Evolutionary conservation across 2,113 vertebrate genomes (phyloP).

Genomic region (Guaruba guarouba): DNA sequence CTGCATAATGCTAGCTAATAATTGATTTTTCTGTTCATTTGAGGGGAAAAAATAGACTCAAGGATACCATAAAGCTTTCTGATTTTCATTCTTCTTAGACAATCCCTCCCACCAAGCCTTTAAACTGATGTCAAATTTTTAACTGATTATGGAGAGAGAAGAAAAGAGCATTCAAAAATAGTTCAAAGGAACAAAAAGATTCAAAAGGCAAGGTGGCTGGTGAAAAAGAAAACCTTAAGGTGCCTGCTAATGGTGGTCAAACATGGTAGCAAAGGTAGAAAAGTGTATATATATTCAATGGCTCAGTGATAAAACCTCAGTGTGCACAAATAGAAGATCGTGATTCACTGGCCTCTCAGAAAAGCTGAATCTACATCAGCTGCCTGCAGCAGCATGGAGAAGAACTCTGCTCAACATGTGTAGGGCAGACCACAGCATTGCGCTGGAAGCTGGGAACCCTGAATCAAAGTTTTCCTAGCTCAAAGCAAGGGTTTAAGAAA

Average conservation of each 20-base stretch:
- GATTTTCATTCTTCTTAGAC: not conserved
- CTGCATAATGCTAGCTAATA: not conserved
- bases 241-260: not conserved
- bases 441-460: not conserved
- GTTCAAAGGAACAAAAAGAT: not conserved
- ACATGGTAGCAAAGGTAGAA: not conserved
- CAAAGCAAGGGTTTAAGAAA: not conserved
- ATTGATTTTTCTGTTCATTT: slow-evolving; percentile 18
- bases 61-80: not conserved
- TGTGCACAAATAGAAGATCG: rapidly evolving
- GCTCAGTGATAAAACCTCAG: not conserved
- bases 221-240: not conserved
- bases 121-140: not conserved
- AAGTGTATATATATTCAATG: not conserved
- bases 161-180: not conserved
- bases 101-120: not conserved
- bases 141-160: not conserved
- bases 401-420: not conserved
- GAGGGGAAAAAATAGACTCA: not conserved
- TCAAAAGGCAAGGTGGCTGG: not conserved
- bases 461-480: not conserved
- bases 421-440: not conserved
- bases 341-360: not conserved
- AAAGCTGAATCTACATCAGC: not conserved
- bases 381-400: not conserved